phyloP scores from a whole-genome alignment of 2,113 vertebrate species.

The Sturnira hondurensis region DNA sequence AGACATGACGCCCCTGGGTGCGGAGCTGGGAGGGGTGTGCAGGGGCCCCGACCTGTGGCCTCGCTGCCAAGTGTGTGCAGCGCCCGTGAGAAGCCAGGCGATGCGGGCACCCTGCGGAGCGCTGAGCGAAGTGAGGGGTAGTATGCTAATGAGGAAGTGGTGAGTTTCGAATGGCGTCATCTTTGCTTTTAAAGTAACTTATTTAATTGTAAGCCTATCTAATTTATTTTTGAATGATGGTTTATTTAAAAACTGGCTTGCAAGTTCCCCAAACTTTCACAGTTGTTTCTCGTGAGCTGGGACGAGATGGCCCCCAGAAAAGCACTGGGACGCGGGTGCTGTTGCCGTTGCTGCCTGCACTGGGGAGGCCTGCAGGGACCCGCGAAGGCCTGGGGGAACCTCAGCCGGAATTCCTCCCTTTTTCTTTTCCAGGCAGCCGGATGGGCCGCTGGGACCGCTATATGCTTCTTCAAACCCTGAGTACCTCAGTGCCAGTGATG shows the following conservation, averaged over 20 bases:
- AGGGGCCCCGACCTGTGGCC: not conserved
- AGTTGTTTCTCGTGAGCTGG: not conserved
- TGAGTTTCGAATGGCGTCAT: not conserved
- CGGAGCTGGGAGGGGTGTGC: not conserved
- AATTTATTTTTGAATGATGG: not conserved
- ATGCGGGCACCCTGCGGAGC: not conserved
- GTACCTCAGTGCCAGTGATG: slow-evolving; percentile 95
- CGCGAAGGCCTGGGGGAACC: not conserved
- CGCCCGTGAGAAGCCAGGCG: not conserved
- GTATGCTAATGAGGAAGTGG: not conserved
- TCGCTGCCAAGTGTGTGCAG: too few relatives aligned
- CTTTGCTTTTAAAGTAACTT: not conserved
- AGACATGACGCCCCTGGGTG: not conserved
- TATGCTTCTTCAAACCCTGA: slow-evolving; percentile 97
- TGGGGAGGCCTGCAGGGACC: too few relatives aligned
- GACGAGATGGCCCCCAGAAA: not conserved
- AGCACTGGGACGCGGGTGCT: accelerated
- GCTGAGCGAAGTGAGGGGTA: too few relatives aligned
- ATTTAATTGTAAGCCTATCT: not conserved
- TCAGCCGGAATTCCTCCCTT: not conserved
- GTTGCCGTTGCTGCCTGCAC: too few relatives aligned
- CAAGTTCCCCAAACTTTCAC: not conserved
- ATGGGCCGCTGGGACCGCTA: slow-evolving; percentile 92
- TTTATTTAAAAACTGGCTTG: not conserved
- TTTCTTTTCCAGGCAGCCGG: slow-evolving; percentile 85